phyloP scores from a whole-genome alignment of 2,888 invertebrate genomes.

The Dromius quadrimaculatus region DNA sequence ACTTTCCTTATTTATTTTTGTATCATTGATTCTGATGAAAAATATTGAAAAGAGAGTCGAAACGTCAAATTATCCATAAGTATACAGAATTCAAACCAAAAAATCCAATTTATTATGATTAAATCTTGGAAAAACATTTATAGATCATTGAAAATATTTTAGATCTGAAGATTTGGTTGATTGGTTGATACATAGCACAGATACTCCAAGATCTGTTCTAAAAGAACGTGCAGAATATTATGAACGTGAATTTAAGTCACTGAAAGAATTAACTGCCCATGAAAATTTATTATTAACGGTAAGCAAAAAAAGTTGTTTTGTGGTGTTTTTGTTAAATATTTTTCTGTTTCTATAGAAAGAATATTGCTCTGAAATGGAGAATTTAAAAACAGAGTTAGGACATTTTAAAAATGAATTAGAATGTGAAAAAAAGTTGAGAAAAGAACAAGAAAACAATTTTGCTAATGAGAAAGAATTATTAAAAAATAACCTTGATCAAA shows the following conservation, averaged over 20 bases:
- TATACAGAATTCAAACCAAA: too few relatives aligned
- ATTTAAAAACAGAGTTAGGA: constrained; percentile 66
- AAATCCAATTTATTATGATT: too few relatives aligned
- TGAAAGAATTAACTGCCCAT: constrained; percentile 71
- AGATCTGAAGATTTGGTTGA: constrained; percentile 23
- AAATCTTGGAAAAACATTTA: too few relatives aligned
- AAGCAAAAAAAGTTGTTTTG: constrained; percentile 13
- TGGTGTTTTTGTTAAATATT: constrained; percentile 14
- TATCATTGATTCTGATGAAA: too few relatives aligned
- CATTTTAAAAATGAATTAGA: constrained; percentile 59
- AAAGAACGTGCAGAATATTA: constrained; percentile 67
- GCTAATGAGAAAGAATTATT: constrained; percentile 54
- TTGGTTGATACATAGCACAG: constrained; percentile 56
- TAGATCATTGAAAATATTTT: too few relatives aligned
- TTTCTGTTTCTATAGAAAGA: constrained; percentile 64
- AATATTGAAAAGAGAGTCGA: too few relatives aligned
- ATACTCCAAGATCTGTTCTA: constrained; percentile 61
- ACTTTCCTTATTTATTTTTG: too few relatives aligned
- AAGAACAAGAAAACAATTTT: constrained; percentile 56
- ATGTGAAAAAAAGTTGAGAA: constrained; percentile 58
- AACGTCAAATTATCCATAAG: too few relatives aligned
- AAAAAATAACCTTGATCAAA: constrained; percentile 47
- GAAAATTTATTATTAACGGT: constrained; percentile 70
- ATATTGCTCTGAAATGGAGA: background rate
- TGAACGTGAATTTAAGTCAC: constrained; percentile 69